Evolutionary conservation across 1,140 invertebrate genomes (phyloP), one percentile per base, ranked within the genome.

Genomic region (Drosophila sulfurigaster): DNA sequence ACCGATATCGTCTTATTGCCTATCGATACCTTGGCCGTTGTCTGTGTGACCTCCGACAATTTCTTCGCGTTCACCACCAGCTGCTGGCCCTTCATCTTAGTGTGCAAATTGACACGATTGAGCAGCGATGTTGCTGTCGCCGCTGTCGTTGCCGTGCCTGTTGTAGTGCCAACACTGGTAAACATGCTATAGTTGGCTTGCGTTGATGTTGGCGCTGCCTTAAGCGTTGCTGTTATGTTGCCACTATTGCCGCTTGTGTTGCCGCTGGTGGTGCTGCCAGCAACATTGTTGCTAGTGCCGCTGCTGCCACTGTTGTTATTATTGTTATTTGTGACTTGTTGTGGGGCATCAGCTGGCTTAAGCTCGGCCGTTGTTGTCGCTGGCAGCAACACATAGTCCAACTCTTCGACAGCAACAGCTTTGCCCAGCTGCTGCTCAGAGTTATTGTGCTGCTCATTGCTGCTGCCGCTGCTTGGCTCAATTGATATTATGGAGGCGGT

Each of bases 1-100:
- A 95, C 94, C 8, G 94, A 94, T 68, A 95, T 95, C 13, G 94
- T 94, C 77, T 94, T 94, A 78, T 94, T 94, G 8, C 94, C 94
- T 59, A 95, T 94, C 2, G 94, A 94, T 11, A 94, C 94, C 20
- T 92, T 93, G 28, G 92, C 91, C 56, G 92, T 91, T 5, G 91
- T 91, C 65, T 92, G 91, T 5, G 83, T 92, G 1, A 90, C 83
- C 48, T 91, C 89, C 8, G 82, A 46, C 28, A 91, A 59, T 58
- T 88, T 92, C 41, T 92, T 92, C 41, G 86, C 76, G 13, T 83
- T 91, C 2, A 91, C 81, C 77, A 92, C 69, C 20, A 92, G 52
- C 15, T 79, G 88, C n/a, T 80, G 78, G 8, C 68, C 78, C 54
- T 87, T 89, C 25, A 90, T 59, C 45, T 85, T 90, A 0, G 81